Evolutionary conservation across 1,140 invertebrate species (phyloP), one percentile per base, ranked within the genome.

Genomic region (Heterodera schachtii): DNA sequence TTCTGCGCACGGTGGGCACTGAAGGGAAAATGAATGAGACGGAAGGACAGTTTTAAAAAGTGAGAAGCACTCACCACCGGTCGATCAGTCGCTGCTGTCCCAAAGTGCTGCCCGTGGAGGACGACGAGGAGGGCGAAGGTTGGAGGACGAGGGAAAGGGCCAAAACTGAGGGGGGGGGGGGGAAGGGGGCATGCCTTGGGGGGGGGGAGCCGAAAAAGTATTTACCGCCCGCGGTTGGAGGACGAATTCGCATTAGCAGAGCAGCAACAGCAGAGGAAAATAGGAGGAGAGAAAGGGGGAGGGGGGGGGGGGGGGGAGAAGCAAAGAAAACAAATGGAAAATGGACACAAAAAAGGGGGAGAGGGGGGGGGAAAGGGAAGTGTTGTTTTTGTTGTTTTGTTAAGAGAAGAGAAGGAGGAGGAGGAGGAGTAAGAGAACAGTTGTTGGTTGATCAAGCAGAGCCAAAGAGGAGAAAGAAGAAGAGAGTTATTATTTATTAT

Each of bases 1-100:
- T 69, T 60, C 69, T 78, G 76, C 47, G 76, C 76, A 69, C 76
- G 66, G 6, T 41, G 44, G 44, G 76, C 64, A 67, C 76, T 75
- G 8, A 19, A 7, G 43, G 52, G 52, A 75, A 21, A 19, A 31
- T 46, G 73, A 49, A 46, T 11, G 9, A 3, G 11, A 75, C 11
- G 43, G 73, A 13, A 43, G 11, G 11, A 41, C 21, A 47, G 21
- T 74, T 13, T 46, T 13, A 19, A 2, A 11, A 41, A 52, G 19
- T 46, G 46, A 52, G 19, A 60, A 60, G 16, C 11, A 19, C 57
- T 60, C 19, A 60, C 66, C 66, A 43, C 64, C 19, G 47, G 69
- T 78, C 47, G 47, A 69, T 44, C 19, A 47, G 21, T n/a, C 66
- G 69, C 44, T 66, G 57, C 41, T 21, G 43, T 57, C 46, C 57